Evolutionary conservation across 2,113 vertebrate genomes (phyloP), one percentile per base, ranked within the genome.

Genomic region (Dipodomys spectabilis): DNA sequence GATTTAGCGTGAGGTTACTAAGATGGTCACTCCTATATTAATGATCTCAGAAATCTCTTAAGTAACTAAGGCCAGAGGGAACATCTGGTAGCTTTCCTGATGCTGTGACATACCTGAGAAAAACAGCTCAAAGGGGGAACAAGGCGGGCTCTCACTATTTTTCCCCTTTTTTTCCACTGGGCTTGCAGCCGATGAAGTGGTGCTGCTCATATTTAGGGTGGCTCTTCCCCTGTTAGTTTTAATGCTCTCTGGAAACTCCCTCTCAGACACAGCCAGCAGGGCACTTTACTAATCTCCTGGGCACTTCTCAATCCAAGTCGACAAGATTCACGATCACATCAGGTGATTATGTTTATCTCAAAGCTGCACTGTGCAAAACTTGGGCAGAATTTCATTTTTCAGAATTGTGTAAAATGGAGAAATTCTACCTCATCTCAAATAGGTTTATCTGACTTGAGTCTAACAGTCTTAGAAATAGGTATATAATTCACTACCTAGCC

Each of bases 351-450:
- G 67, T 57, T 62, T 85, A 77, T 73, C 19, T 22, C 11, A 83
- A 80, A 71, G 7, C 57, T 30, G 80, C 53, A 86, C 32, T 74
- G 4, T 78, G 62, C 4, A 57, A 13, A 57, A 57, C 12, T 57
- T 13, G 4, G 12, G 53, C 53, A 57, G 53, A 57, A 57, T 57
- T 57, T 57, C 53, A 57, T 57, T 57, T 18, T 57, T 57, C 53
- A 57, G 53, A 57, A 57, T 18, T 62, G 1, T 53, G 49, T 9
- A n/a, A 9, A 92, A 57, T 57, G 53, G 39, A 86, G 45, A 53
- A 94, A 88, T 82, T 92, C 68, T 88, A 2, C 85, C 45, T 94
- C 19, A 57, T 89, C 20, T 90, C 71, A 96, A 49, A 45, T 83
- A 81, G 13, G 35, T n/a, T 80, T 75, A 15, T 27, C 64, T 78